Evolutionary conservation across 2,113 vertebrate species (phyloP).

Genomic region (Pyxicephalus adspersus): DNA sequence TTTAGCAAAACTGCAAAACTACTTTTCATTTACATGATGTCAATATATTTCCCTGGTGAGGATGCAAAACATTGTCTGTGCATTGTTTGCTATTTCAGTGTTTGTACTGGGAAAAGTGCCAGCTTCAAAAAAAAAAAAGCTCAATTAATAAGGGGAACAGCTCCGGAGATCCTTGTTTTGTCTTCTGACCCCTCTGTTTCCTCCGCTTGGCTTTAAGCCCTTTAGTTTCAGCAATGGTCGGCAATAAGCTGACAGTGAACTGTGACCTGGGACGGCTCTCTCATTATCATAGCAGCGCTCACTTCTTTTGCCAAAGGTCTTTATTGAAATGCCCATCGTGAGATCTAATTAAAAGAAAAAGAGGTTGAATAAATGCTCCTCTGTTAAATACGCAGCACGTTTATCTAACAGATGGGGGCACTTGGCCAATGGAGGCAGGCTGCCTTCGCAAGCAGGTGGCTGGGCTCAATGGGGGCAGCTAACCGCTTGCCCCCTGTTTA

Average conservation of each 20-base stretch:
- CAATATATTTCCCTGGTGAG: conserved; percentile 11
- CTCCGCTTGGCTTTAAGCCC: conserved; percentile 19
- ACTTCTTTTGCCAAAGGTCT: conserved; percentile 18
- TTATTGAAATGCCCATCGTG: conserved; percentile 9
- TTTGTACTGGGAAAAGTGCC: conserved; percentile 48
- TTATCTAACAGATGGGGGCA: conserved; percentile 48
- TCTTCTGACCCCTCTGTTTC: conserved; percentile 38
- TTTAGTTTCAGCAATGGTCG: conserved; percentile 6
- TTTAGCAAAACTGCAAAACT: no score
- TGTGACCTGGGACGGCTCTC: conserved; percentile 17
- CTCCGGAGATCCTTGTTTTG: conserved; percentile 31
- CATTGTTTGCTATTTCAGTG: conserved; percentile 17
- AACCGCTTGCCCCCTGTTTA: conserved; percentile 29
- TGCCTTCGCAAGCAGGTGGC: conserved; percentile 44
- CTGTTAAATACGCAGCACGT: conserved; percentile 22
- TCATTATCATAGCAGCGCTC: conserved; percentile 28
- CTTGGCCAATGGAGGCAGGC: conserved; percentile 27
- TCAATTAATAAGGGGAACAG: conserved; percentile 43
- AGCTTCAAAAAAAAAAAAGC: conserved; percentile 22
- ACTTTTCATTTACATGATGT: conserved; percentile 8
- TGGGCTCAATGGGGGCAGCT: not conserved
- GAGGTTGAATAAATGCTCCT: conserved; percentile 43
- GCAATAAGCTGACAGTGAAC: conserved; percentile 32
- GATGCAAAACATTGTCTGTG: conserved; percentile 1
- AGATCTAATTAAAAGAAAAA: conserved; percentile 51